phyloP scores from a whole-genome alignment of 1,140 invertebrate species.

The Pseudachorutes palmiensis region DNA sequence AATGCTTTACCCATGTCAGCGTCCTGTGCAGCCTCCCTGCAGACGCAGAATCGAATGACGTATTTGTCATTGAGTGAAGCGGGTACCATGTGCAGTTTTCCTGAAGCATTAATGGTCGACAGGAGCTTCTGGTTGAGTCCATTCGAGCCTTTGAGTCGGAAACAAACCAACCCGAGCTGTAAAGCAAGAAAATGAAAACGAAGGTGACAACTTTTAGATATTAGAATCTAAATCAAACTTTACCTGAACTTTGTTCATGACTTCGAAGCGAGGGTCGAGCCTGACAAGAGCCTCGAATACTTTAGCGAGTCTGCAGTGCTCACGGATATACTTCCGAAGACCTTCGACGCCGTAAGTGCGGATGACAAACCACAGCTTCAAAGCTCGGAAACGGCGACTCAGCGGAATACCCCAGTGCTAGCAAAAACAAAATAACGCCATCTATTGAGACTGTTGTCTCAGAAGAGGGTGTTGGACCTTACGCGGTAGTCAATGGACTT shows the following conservation, averaged over 20 bases:
- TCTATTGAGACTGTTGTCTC: too few relatives aligned
- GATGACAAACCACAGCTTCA: conserved; percentile 97
- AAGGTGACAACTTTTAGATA: neutral
- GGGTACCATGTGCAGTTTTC: conserved; percentile 95
- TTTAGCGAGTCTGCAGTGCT: conserved; percentile 88
- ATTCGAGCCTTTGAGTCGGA: conserved; percentile 75
- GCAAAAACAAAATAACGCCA: conserved; percentile 17
- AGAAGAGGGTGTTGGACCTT: conserved; percentile 58
- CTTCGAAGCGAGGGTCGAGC: conserved; percentile 82
- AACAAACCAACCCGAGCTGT: conserved; percentile 73
- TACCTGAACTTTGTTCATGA: conserved; percentile 93
- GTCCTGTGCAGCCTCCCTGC: conserved; percentile 77
- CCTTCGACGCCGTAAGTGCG: conserved; percentile 88
- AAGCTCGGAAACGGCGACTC: conserved; percentile 74
- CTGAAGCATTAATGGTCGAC: conserved; percentile 89
- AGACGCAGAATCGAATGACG: conserved; percentile 91
- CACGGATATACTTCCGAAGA: conserved; percentile 82
- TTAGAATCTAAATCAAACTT: conserved; percentile 11
- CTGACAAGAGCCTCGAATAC: conserved; percentile 77
- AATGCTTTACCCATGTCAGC: conserved; percentile 69
- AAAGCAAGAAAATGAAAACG: conserved; percentile 38
- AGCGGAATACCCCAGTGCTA: conserved; percentile 96
- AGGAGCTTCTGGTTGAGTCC: conserved; percentile 88
- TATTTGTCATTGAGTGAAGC: conserved; percentile 82
- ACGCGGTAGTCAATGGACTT: conserved; percentile 89